Evolutionary conservation across 1,140 invertebrate genomes (phyloP).

Genomic region (Aphaenogaster ashmeadi): DNA sequence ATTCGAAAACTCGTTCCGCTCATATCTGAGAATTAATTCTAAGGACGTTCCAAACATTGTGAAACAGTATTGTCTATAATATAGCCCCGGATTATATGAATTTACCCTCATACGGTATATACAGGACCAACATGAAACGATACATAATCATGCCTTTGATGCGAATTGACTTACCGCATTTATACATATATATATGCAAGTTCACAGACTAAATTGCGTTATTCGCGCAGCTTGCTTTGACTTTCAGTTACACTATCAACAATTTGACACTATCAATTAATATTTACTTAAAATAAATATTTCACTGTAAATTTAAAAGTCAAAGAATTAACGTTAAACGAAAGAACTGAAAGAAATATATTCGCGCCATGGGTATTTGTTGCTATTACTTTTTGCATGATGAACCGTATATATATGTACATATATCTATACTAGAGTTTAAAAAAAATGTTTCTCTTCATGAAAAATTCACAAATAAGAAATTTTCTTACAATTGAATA

Average conservation of each 20-base stretch:
- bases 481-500: background rate
- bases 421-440: background rate
- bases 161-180: background rate
- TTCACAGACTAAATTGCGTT: background rate
- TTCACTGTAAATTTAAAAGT: background rate
- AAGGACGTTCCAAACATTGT: background rate
- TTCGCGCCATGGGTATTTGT: background rate
- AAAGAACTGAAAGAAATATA: background rate
- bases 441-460: background rate
- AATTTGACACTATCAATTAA: background rate
- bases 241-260: background rate
- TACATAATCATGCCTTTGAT: conserved; percentile 32
- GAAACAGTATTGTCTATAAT: background rate
- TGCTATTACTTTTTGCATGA: background rate
- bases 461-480: background rate
- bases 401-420: background rate
- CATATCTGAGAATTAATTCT: conserved; percentile 1
- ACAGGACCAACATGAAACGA: background rate
- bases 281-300: background rate
- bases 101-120: conserved; percentile 1
- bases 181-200: background rate
- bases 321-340: background rate
- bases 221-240: conserved; percentile 6
- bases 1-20: background rate
- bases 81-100: background rate